A percentile compares a stretch with the other conserved stretches of the same genome.
Conservation (phyloP, 1,140 invertebrate genomes). For the Temnothorax curvispinosus region DNA sequence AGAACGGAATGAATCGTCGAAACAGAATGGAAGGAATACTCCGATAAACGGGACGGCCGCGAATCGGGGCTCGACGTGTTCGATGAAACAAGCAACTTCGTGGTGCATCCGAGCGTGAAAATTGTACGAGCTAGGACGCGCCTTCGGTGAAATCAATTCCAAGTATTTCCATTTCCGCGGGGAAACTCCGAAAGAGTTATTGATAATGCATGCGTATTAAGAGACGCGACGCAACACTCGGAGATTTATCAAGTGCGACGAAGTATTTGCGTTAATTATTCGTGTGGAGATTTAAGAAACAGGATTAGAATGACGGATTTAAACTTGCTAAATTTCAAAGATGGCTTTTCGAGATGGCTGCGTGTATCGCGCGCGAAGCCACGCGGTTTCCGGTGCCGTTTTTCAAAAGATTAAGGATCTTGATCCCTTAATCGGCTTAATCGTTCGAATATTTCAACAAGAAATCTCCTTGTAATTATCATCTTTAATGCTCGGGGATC, state of each 20-base stretch:
- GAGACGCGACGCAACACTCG: not conserved
- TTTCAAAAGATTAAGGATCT: not conserved
- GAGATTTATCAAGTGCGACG: not conserved
- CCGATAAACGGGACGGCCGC: not conserved
- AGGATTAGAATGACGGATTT: not conserved
- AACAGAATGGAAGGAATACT: not conserved
- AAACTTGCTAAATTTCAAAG: not conserved
- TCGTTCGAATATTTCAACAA: not conserved
- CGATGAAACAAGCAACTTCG: not conserved
- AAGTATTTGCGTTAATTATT: not conserved
- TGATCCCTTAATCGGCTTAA: not conserved
- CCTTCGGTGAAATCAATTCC: slow-evolving; percentile 15
- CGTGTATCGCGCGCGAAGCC: not conserved
- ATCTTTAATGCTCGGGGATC: not conserved
- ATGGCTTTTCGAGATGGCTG: too few species aligned
- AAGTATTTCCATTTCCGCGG: slow-evolving; percentile 1
- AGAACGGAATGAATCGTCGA: not conserved
- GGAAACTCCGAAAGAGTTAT: not conserved
- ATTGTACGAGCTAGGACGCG: not conserved
- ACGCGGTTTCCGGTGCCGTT: not conserved
- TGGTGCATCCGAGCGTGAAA: not conserved
- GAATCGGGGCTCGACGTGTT: not conserved
- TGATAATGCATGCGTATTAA: not conserved
- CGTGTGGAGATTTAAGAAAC: not conserved
- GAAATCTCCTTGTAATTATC: slow-evolving; percentile 17